Percentiles rank a stretch among this genome's conserved stretches.
phyloP scores from a whole-genome alignment of 2,797 vertebrate genomes.

The Hippopotamyrus pictus region DNA sequence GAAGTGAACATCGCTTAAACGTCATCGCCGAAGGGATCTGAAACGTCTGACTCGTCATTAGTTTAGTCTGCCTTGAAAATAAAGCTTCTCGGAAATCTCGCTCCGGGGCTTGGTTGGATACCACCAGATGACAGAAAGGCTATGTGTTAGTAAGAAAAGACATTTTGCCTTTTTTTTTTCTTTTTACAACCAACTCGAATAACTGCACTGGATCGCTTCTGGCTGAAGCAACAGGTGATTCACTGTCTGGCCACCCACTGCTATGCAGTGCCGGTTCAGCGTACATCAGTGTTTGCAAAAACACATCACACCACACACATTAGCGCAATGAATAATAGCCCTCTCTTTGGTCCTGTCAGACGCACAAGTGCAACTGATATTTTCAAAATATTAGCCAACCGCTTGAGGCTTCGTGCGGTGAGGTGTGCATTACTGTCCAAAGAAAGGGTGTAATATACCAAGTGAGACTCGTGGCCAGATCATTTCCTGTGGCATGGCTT shows the following conservation, averaged over 20 bases:
- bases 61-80: neutral
- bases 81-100: neutral
- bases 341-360: neutral
- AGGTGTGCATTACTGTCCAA: slow-evolving; percentile 9
- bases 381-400: neutral
- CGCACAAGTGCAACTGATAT: neutral
- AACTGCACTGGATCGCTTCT: neutral
- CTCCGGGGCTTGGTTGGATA: neutral
- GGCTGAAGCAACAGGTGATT: slow-evolving; percentile 13
- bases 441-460: neutral
- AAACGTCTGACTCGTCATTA: neutral
- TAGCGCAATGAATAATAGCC: neutral
- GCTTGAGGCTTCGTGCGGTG: slow-evolving; percentile 10
- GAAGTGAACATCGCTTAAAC: neutral
- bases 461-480: neutral
- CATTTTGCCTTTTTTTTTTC: neutral
- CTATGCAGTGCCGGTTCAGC: neutral
- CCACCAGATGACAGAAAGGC: neutral
- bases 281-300: neutral
- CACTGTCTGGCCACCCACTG: neutral
- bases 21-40: neutral
- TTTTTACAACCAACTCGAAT: neutral
- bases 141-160: neutral
- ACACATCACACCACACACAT: neutral
- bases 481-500: neutral